A percentile compares a stretch with the other conserved stretches of the same genome.
Conservation (phyloP, 2,888 invertebrate species). For the Drosophila multiciliata region DNA sequence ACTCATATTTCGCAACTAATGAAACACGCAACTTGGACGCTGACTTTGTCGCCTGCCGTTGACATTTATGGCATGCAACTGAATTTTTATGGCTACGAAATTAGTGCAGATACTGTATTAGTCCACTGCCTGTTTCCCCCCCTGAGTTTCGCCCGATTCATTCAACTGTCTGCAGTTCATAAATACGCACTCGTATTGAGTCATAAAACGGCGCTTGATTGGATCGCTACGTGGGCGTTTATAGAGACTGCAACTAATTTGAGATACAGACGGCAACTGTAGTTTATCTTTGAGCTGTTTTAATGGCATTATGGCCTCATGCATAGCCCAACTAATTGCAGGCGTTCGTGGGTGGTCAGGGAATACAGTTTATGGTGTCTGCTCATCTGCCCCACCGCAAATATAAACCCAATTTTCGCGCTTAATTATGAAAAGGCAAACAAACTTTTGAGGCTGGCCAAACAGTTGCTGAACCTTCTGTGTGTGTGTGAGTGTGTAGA, state of each 20-base stretch:
- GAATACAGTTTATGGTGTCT: background rate
- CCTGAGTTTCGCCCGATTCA: too few relatives aligned
- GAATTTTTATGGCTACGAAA: constrained; percentile 77
- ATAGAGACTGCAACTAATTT: constrained; percentile 71
- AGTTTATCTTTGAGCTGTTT: constrained; percentile 69
- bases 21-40: constrained; percentile 68
- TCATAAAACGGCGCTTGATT: constrained; percentile 76
- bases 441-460: constrained; percentile 56
- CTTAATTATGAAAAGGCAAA: constrained; percentile 73
- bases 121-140: constrained; percentile 4
- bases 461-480: constrained; percentile 22
- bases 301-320: constrained; percentile 51
- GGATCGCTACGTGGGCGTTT: constrained; percentile 66
- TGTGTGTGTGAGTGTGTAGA: constrained; percentile 13
- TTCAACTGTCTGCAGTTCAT: constrained; percentile 42
- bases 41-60: constrained; percentile 59
- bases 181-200: constrained; percentile 68
- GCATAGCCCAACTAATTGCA: constrained; percentile 66
- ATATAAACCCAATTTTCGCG: constrained; percentile 68
- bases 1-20: constrained; percentile 75
- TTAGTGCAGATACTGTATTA: constrained; percentile 70
- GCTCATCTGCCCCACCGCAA: constrained; percentile 5
- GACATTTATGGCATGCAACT: constrained; percentile 77
- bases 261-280: constrained; percentile 58
- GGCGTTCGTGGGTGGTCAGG: constrained; percentile 61